Evolutionary conservation across 2,113 vertebrate species (phyloP), one percentile per base, ranked within the genome.

Genomic region (Herpetotheres cachinnans): DNA sequence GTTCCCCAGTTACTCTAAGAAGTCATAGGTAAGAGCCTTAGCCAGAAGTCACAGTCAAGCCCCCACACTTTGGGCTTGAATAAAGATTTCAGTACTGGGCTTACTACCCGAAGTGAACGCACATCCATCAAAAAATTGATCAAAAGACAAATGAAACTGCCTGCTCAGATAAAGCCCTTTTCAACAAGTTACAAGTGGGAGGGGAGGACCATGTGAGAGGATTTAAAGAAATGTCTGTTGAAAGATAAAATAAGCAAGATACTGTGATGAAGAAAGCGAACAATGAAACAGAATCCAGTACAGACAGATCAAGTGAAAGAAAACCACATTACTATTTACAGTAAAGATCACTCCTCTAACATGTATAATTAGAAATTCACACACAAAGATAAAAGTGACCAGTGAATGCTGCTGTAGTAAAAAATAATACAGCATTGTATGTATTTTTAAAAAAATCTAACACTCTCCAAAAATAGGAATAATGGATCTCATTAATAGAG

Each of bases 341-440:
- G 82, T 95, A 90, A 93, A 89, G 92, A 97, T 91, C 92, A 94
- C 89, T 90, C 17, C 2, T 88, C 85, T 93, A 82, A 91, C 73
- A 94, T 47, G 62, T 94, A 97, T 95, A 97, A 97, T 95, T 97
- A 96, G 95, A 96, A 94, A 91, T 91, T 92, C 89, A 71, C 96
- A 93, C 95, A 96, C 89, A 89, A 94, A 94, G 94, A 97, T 97
- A 94, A 96, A 97, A 97, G 96, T 94, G 82, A 89, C 89, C 93
- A 96, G 80, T 87, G 93, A 97, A 95, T 69, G 62, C 85, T 90
- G 62, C 86, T 95, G 91, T 76, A 91, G 90, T 87, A 4, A 96
- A 95, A 93, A 96, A 97, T 93, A 97, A 96, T 97, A 95, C 89
- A 88, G 44, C 87, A 97, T 97, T 97, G 94, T 95, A 52, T 83